Evolutionary conservation across 2,113 vertebrate genomes (phyloP).

Genomic region (Anseranas semipalmata): DNA sequence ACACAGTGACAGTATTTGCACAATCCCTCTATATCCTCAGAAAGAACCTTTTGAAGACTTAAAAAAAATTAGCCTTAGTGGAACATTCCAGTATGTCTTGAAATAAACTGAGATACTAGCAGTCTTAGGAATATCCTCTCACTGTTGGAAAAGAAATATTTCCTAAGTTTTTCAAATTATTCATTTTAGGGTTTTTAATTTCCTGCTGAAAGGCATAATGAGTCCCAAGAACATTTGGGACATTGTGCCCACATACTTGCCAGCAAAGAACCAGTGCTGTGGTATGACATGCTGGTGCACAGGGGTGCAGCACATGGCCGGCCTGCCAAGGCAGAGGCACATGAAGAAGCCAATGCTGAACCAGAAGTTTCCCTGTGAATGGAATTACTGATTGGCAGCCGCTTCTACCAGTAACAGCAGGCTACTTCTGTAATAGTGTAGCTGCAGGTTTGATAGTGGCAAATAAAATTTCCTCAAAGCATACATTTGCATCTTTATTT

Average conservation of each 20-base stretch:
- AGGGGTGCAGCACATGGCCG: not conserved
- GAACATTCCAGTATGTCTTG: not conserved
- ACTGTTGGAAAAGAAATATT: not conserved
- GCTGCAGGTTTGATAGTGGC: not conserved
- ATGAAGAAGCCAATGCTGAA: not conserved
- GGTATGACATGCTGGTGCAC: not conserved
- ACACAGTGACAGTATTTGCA: not conserved
- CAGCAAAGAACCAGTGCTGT: not conserved
- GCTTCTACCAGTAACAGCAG: not conserved
- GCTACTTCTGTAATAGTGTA: not conserved
- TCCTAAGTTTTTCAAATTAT: not conserved
- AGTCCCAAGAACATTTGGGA: not conserved
- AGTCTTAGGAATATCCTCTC: not conserved
- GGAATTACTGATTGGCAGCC: not conserved
- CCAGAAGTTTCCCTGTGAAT: not conserved
- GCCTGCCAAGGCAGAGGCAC: not conserved
- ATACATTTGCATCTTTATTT: not conserved
- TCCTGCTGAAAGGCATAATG: not conserved
- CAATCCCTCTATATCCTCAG: not conserved
- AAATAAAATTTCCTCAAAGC: not conserved
- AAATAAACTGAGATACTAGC: not conserved
- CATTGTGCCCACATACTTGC: not conserved
- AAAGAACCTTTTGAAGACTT: not conserved
- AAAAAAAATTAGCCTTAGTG: not conserved
- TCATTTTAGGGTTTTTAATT: not conserved